These are phyloP conservation scores for Dendropsophus ebraccatus DNA, from an alignment of 2,113 vertebrate species.

Conservation along the genomic window DNA sequence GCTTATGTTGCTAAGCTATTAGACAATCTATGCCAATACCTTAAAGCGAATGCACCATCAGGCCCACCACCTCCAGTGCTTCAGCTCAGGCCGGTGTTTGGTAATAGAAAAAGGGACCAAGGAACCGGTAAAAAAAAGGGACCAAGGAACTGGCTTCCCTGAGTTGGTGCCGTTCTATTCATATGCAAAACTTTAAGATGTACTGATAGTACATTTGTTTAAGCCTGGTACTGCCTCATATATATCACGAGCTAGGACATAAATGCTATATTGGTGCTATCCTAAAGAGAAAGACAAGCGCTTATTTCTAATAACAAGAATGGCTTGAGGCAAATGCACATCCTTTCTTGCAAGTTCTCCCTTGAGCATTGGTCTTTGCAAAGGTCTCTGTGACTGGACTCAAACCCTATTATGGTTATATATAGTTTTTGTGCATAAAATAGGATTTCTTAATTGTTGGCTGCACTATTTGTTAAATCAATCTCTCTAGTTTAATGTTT, in stretches of 20 bases:
- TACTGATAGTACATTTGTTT: too few relatives aligned
- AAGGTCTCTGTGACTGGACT: neutral
- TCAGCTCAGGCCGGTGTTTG: too few relatives aligned
- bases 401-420: neutral
- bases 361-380: neutral
- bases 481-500: constrained; percentile 27
- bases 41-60: too few relatives aligned
- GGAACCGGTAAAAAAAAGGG: too few relatives aligned
- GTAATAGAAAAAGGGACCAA: too few relatives aligned
- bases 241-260: neutral
- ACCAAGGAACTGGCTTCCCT: too few relatives aligned
- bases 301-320: neutral
- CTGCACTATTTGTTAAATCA: neutral
- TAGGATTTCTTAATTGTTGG: neutral
- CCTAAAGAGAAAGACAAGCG: neutral
- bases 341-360: neutral
- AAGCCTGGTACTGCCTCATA: neutral
- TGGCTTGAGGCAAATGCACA: neutral
- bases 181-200: too few relatives aligned
- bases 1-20: too few relatives aligned
- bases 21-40: too few relatives aligned
- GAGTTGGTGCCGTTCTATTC: too few relatives aligned
- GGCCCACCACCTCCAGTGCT: too few relatives aligned
- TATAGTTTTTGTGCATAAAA: constrained; percentile 3
- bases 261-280: neutral